Evolutionary conservation across 2,888 invertebrate species (phyloP), one percentile per base, ranked within the genome.

Genomic region (Ochropleura leucogaster): DNA sequence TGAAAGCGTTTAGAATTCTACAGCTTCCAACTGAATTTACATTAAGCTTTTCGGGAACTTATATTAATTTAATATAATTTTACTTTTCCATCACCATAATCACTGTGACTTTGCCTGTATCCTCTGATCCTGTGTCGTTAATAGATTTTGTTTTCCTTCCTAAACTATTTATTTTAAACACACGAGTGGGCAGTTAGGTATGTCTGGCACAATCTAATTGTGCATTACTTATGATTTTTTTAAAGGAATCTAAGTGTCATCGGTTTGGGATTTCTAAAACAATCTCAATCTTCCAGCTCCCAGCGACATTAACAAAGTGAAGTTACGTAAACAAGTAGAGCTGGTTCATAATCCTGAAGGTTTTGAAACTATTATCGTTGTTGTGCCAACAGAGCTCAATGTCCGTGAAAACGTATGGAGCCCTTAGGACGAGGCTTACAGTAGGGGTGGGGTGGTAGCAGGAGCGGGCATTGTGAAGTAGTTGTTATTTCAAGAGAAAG

Each of bases 321-420:
- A 70, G 55, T 75, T 72, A 79, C 51, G 9, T 72, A 59, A 40
- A 46, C 46, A 59, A 70, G 49, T 73, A 6, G 46, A 80, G 72
- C 72, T 72, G 65, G 55, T 79, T 79, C 70, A 80, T 75, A 84
- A 83, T 80, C 72, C 77, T 80, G 77, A 84, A 84, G 77, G 85
- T 87, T 90, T 86, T 82, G 85, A 87, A 88, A 84, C 69, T 68
- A 70, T 85, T 87, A 88, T 75, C 75, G 74, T 86, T 86, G 84
- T 83, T 86, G 68, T 74, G 74, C 64, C 69, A 84, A 74, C 81
- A 85, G 85, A 79, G 81, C 85, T 85, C 82, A 88, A 84, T 86
- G 85, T 80, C 86, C 87, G 87, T 89, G 88, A 89, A 88, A 89
- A 88, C 85, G 86, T 87, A 84, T 82, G 84, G 77, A 85, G 82